Evolutionary conservation across 2,797 vertebrate species (phyloP).

Genomic region (Leucoraja ocellata): DNA sequence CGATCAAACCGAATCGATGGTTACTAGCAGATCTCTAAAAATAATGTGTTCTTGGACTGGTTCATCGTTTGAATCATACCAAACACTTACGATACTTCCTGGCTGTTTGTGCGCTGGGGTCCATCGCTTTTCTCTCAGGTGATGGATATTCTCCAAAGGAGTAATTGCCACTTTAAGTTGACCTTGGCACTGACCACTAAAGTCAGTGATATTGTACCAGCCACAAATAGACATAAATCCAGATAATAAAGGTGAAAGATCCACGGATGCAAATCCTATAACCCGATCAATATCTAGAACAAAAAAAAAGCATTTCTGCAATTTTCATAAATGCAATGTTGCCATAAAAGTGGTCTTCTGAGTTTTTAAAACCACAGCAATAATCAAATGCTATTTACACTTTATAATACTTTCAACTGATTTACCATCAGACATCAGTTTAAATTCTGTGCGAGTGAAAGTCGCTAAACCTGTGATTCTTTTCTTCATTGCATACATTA

Average conservation of each 20-base stretch:
- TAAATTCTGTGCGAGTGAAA: background rate
- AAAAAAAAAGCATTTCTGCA: background rate
- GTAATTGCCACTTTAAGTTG: conserved; percentile 88
- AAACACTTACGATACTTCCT: background rate
- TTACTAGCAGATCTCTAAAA: background rate
- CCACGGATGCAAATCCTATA: conserved; percentile 87
- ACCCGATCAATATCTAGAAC: conserved; percentile 75
- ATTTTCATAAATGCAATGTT: background rate
- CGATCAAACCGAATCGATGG: background rate
- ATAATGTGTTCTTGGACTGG: background rate
- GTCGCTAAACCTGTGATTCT: background rate
- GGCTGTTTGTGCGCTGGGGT: conserved; percentile 37
- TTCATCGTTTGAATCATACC: background rate
- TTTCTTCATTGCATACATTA: background rate
- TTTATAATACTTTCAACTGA: background rate
- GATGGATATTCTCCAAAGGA: conserved; percentile 65
- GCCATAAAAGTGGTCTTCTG: background rate
- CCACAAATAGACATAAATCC: conserved; percentile 87
- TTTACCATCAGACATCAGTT: background rate
- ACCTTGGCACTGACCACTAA: conserved; percentile 83
- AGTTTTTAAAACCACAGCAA: background rate
- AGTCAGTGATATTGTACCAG: conserved; percentile 93
- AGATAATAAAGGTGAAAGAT: conserved; percentile 81
- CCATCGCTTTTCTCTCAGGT: conserved; percentile 66
- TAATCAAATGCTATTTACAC: background rate